phyloP scores from a whole-genome alignment of 64 coral and sea anemone genomes.

The Porites lutea region DNA sequence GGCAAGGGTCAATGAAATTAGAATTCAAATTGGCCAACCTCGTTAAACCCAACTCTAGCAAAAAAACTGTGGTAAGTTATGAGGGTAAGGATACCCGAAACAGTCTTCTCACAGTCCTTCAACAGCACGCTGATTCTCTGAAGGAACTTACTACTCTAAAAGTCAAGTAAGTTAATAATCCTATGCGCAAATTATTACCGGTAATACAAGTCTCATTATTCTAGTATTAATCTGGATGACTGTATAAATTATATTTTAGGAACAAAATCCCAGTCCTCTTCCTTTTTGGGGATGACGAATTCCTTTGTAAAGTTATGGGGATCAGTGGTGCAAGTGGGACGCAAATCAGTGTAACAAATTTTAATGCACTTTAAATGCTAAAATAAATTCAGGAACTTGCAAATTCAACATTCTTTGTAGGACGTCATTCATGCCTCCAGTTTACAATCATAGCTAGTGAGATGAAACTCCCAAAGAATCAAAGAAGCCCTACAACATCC shows the following conservation, averaged over 20 bases:
- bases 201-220: not conserved
- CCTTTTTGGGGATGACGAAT: conserved; percentile 12
- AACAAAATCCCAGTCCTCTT: not conserved
- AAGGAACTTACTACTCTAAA: not conserved
- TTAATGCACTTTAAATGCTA: not conserved
- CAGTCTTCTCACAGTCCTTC: conserved; percentile 1
- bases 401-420: not conserved
- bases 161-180: not conserved
- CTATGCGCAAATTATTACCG: not conserved
- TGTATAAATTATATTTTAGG: not conserved
- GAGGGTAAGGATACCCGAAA: conserved; percentile 42
- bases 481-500: not conserved
- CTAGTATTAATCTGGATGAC: not conserved
- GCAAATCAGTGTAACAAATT: not conserved
- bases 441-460: conserved; percentile 18
- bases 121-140: not conserved
- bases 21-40: conserved; percentile 35
- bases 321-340: conserved; percentile 17
- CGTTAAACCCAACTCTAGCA: conserved; percentile 18
- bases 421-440: conserved; percentile 50
- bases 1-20: conserved; percentile 22
- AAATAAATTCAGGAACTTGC: not conserved
- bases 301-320: conserved; percentile 33
- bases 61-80: conserved; percentile 18
- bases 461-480: not conserved